Evolutionary conservation across 2,888 invertebrate genomes (phyloP).

Genomic region (Drosophila borborema): DNA sequence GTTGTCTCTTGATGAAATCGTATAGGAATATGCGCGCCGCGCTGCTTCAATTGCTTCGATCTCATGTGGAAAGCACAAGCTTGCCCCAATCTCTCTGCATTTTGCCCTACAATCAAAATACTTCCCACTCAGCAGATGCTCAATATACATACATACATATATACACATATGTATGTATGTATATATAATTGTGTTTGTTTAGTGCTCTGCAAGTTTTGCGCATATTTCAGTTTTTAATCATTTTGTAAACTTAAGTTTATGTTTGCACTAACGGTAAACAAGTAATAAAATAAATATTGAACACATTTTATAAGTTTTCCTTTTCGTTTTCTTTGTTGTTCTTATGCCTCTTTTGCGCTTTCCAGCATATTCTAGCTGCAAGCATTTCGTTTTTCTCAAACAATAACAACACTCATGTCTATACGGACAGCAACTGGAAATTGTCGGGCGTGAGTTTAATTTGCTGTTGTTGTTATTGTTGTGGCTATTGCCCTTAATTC

Average conservation of each 20-base stretch:
- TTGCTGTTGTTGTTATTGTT: constrained; percentile 31
- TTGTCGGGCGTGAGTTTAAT: constrained; percentile 35
- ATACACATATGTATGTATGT: not conserved
- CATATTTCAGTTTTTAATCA: constrained; percentile 54
- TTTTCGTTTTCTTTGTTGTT: constrained; percentile 11
- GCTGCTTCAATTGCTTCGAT: constrained; percentile 29
- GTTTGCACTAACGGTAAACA: constrained; percentile 40
- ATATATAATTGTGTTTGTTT: constrained; percentile 13
- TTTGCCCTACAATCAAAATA: too few species aligned
- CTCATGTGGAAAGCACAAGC: constrained; percentile 20
- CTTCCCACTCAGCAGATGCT: constrained; percentile 19
- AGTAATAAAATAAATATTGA: constrained; percentile 59
- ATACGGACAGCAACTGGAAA: constrained; percentile 26
- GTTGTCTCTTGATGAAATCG: constrained; percentile 35
- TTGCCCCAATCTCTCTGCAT: constrained; percentile 1
- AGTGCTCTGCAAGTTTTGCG: constrained; percentile 50
- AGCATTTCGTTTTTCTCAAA: constrained; percentile 28
- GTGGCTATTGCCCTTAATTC: constrained; percentile 59
- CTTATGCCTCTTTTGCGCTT: constrained; percentile 15
- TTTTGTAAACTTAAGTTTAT: constrained; percentile 43
- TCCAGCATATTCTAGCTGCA: constrained; percentile 34
- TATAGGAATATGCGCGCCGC: not conserved
- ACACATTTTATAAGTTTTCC: constrained; percentile 35
- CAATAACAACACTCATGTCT: constrained; percentile 1
- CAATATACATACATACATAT: constrained; percentile 1